Conservation (phyloP, 2,888 invertebrate genomes). For the Pimpla rufipes region DNA sequence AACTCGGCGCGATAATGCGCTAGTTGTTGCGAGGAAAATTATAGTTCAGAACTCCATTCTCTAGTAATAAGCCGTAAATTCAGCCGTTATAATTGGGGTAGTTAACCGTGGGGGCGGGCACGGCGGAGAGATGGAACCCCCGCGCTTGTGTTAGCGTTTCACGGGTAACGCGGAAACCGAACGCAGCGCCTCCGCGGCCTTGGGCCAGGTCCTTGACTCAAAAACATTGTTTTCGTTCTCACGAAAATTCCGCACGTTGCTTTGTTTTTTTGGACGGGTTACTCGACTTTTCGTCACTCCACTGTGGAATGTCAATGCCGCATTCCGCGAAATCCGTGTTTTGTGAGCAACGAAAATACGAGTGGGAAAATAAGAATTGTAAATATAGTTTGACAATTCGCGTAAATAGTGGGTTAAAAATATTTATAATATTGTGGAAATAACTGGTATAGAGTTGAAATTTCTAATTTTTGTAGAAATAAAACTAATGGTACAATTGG, state of each 20-base stretch:
- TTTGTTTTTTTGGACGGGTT: constrained; percentile 6
- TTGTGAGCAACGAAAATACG: no score
- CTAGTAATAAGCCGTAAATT: constrained; percentile 68
- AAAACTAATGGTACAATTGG: no score
- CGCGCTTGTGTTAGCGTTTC: constrained; percentile 28
- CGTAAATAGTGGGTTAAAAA: background rate
- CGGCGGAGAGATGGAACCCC: background rate
- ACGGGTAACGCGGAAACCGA: constrained; percentile 5
- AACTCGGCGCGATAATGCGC: constrained; percentile 61
- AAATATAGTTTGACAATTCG: no score
- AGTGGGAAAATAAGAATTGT: no score
- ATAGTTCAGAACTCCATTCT: constrained; percentile 62
- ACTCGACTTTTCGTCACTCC: background rate
- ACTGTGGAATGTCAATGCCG: no score
- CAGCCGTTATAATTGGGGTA: constrained; percentile 66
- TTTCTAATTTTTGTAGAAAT: no score
- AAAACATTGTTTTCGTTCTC: background rate
- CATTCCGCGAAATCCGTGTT: no score
- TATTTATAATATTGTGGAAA: background rate
- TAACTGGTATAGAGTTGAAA: background rate
- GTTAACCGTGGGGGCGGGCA: constrained; percentile 42
- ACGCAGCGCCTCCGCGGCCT: constrained; percentile 15
- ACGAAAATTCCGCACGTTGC: no score
- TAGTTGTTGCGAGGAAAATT: constrained; percentile 61
- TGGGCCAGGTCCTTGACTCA: constrained; percentile 42